Base-by-base conservation (phyloP, 2,113 vertebrate genomes). In the Leiothrix lutea region DNA sequence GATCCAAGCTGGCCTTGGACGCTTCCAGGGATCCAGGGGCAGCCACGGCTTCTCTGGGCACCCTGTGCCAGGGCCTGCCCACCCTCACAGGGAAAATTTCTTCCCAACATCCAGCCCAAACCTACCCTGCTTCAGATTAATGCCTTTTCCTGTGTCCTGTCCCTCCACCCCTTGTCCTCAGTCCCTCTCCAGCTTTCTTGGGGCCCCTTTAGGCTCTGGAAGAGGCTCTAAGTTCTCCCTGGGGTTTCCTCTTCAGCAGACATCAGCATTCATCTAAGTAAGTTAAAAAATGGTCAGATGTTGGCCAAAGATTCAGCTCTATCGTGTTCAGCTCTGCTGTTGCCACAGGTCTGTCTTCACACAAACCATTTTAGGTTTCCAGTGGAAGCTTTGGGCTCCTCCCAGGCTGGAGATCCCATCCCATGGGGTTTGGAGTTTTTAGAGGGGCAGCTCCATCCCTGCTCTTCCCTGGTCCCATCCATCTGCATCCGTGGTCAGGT, bases 91-190 rank as follows among this genome's bases (percentile, higher is more conserved):
- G 8, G 26, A 69, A 22, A 14, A 28, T 38, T 53, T 8, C 18
- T 60, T 51, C 12, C 38, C 7, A 38, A 13, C 12, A 38, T 45
- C 14, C 26, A 14, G 11, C 17, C 5, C 53, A 67, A 50, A 36
- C 28, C 5, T 44, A 26, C 31, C 5, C 17, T 50, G 10, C 20
- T 48, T 42, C 51, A 58, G 16, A 53, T 40, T 21, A 47, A 47
- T 6, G 4, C 24, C 28, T 40, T 70, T 54, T 9, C 31, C 24
- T 0, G 0, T 6, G 6, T 50, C 0, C 51, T 51, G 22, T 36
- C 33, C 14, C 9, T 36, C 26, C 26, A 58, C 2, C 1, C 36
- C 18, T 72, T 50, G 14, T 36, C 12, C 33, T 3, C 0, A 58
- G 26, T 24, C 12, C 14, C 22, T 38, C 44, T 65, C 51, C 36